A percentile compares a stretch with the other conserved stretches of the same genome.
Evolutionary conservation across 2,888 invertebrate genomes (phyloP).

Genomic region (Priocnemis perturbator): DNA sequence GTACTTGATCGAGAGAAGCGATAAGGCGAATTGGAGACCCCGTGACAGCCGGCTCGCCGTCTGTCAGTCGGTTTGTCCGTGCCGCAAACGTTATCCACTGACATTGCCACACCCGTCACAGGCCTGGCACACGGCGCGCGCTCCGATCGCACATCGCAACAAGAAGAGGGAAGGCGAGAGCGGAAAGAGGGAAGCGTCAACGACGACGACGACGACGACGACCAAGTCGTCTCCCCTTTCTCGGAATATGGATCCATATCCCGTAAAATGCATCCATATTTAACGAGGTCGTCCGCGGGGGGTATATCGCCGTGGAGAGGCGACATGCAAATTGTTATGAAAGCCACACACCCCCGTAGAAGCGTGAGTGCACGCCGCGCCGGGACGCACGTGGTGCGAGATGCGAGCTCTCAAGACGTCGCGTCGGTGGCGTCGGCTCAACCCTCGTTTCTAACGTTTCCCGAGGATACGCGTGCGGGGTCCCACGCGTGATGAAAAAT

Average conservation of each 20-base stretch:
- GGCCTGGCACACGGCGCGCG: conserved; percentile 29
- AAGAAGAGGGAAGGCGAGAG: not conserved
- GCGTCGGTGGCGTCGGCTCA: no score
- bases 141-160: not conserved
- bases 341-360: conserved; percentile 56
- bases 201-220: no score
- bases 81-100: conserved; percentile 39
- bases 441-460: not conserved
- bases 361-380: not conserved
- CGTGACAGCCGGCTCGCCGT: conserved; percentile 37
- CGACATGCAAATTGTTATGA: conserved; percentile 73
- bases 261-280: conserved; percentile 70
- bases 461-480: conserved; percentile 43
- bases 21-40: conserved; percentile 46
- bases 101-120: conserved; percentile 50
- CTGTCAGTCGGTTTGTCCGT: conserved; percentile 40
- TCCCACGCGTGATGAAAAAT: conserved; percentile 72
- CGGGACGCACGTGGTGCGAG: not conserved
- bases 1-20: conserved; percentile 46
- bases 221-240: conserved; percentile 28
- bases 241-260: conserved; percentile 45
- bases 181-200: conserved; percentile 1
- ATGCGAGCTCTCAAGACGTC: no score
- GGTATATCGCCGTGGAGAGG: no score
- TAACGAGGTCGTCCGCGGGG: conserved; percentile 59